Evolutionary conservation across 1,140 invertebrate species (phyloP).

Genomic region (Tribolium castaneum): DNA sequence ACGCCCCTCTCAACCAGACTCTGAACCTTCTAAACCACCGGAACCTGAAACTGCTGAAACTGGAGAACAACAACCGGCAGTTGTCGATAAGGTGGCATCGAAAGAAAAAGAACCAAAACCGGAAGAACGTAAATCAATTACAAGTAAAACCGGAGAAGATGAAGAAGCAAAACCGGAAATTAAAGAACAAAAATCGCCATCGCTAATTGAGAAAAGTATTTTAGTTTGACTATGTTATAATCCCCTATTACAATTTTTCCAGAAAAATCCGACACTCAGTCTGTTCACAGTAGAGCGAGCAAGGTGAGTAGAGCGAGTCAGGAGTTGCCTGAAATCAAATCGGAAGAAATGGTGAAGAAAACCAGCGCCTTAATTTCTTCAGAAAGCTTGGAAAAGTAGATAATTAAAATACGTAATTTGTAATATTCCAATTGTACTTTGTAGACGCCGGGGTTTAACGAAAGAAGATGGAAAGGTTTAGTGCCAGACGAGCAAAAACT

Average conservation of each 20-base stretch:
- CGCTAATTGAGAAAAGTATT: not conserved
- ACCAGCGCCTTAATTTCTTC: not conserved
- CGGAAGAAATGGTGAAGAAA: not conserved
- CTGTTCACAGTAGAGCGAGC: not conserved
- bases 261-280: not conserved
- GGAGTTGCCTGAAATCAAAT: not conserved
- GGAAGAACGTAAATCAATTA: not conserved
- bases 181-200: not conserved
- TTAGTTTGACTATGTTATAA: not conserved
- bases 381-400: not conserved
- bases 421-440: no score
- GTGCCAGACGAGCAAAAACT: not conserved
- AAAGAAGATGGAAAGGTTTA: not conserved
- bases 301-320: not conserved
- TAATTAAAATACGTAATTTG: no score
- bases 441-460: not conserved
- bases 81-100: not conserved
- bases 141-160: not conserved
- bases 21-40: not conserved
- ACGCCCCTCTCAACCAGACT: not conserved
- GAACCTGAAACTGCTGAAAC: not conserved
- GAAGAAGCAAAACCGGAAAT: not conserved
- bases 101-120: not conserved
- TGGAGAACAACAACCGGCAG: not conserved
- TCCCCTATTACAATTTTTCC: not conserved